Base-by-base conservation (phyloP, 2,113 vertebrate species). In the Syngnathus typhle region DNA sequence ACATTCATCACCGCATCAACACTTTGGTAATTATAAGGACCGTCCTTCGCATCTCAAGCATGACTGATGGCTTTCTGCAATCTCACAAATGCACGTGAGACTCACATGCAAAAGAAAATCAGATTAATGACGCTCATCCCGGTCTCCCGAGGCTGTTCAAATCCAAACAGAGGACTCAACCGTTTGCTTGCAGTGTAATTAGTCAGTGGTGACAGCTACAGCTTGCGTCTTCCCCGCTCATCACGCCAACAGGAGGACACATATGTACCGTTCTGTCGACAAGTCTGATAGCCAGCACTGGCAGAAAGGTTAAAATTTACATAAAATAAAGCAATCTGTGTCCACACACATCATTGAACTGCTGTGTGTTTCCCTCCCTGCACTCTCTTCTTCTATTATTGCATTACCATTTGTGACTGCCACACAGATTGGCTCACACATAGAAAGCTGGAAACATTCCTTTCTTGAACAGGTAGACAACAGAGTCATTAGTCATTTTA, bases 131-230 rank as follows among this genome's bases (percentile, higher is more conserved):
- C 71, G 79, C 83, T 84, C 81, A 83, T 84, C 80, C 77, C 54
- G 4, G 74, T 75, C 76, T 82, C 82, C 68, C 68, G 80, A 70
- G 76, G 85, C 83, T 84, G 81, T 85, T 81, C 79, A 80, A 82
- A 82, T 86, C 82, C 87, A 89, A 88, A 89, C 85, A 88, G 83
- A 81, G 52, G 79, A 82, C 81, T 87, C 85, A 81, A 84, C 86
- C 79, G 85, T 84, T 85, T 74, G 77, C 78, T 84, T 65, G 82
- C 76, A 68, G 81, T 75, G 77, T 82, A 88, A 88, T 89, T 89
- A 89, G 84, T 88, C 86, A 89, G 81, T 49, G 46, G 70, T 84
- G 86, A 86, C 85, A 88, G 75, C 73, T 74, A 86, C 85, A 88
- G 75, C 73, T 74, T 76, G 71, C 74, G 70, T 81, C 78, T 80